These are phyloP conservation scores for Rhabdomys pumilio DNA, from an alignment of 2,797 vertebrate species.

Conservation along the genomic window DNA sequence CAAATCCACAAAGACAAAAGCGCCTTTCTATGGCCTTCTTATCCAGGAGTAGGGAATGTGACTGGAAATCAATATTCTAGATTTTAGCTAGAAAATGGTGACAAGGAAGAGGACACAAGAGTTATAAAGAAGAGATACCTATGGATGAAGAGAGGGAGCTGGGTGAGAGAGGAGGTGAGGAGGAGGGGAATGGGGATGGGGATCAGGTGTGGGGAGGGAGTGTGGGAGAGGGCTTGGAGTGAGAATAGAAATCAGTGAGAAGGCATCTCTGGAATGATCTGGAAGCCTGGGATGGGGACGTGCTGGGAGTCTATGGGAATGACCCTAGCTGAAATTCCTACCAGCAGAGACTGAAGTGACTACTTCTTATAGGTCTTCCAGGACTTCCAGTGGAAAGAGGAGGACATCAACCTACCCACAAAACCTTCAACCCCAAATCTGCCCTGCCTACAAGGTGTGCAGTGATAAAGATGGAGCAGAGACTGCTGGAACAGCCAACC, in stretches of 20 bases:
- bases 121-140: slow-evolving; percentile 15
- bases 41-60: background rate
- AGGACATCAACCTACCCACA: background rate
- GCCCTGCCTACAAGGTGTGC: background rate
- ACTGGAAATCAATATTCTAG: slow-evolving; percentile 45
- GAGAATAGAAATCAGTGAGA: background rate
- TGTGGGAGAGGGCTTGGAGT: background rate
- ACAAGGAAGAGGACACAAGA: slow-evolving; percentile 56
- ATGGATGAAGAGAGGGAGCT: background rate
- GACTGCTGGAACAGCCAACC: background rate
- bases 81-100: slow-evolving; percentile 23
- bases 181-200: too few relatives aligned
- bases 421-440: background rate
- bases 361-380: background rate
- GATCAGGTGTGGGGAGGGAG: background rate
- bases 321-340: background rate
- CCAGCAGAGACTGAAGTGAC: background rate
- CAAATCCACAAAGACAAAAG: background rate
- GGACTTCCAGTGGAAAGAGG: background rate
- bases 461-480: background rate
- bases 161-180: background rate
- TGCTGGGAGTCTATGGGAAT: background rate
- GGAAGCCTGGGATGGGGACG: background rate
- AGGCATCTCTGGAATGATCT: background rate
- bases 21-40: background rate